Evolutionary conservation across 1,140 invertebrate genomes (phyloP).

Genomic region (Papilio aristodemus): DNA sequence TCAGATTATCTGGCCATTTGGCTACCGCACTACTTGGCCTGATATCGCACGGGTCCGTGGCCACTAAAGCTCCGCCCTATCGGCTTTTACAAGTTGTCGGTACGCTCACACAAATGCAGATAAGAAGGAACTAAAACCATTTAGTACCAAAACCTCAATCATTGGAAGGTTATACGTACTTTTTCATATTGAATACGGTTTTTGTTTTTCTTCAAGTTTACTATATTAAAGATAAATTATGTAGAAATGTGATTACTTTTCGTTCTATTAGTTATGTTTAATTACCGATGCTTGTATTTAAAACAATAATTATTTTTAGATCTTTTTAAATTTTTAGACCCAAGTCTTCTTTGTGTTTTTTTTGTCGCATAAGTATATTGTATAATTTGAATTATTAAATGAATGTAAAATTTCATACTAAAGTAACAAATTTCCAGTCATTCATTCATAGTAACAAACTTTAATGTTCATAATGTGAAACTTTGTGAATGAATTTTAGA

Average conservation of each 20-base stretch:
- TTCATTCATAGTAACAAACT: no score
- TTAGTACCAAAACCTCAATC: slow-evolving; percentile 46
- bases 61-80: slow-evolving; percentile 51
- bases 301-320: no score
- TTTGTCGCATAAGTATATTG: no score
- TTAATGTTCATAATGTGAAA: no score
- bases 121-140: slow-evolving; percentile 52
- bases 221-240: not conserved
- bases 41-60: slow-evolving; percentile 42
- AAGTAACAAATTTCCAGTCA: no score
- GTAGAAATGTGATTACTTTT: not conserved
- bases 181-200: slow-evolving; percentile 11
- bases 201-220: not conserved
- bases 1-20: slow-evolving; percentile 55
- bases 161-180: slow-evolving; percentile 41
- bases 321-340: no score
- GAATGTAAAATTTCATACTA: no score
- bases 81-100: slow-evolving; percentile 50
- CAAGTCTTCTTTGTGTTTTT: no score
- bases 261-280: not conserved
- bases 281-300: no score
- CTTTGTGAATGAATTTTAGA: no score
- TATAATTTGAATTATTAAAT: no score
- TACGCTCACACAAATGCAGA: slow-evolving; percentile 51
- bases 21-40: slow-evolving; percentile 38